Conservation (phyloP, 92 coral and sea anemone species). For the Zoanthus solanderi region DNA sequence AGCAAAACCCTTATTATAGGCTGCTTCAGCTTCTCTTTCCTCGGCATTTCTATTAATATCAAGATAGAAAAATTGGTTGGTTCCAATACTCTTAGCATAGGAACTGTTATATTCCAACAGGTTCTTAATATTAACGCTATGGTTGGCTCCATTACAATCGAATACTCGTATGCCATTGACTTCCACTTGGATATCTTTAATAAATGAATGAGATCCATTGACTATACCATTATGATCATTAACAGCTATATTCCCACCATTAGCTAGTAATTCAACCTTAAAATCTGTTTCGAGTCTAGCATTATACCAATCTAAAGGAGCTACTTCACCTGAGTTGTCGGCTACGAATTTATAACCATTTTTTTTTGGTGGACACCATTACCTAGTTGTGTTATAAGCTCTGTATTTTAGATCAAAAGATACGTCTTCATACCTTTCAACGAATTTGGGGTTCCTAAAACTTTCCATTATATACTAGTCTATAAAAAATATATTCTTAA, state of each 20-base stretch:
- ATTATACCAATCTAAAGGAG: not conserved
- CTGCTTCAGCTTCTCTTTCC: not conserved
- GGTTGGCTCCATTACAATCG: not conserved
- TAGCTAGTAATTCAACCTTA: not conserved
- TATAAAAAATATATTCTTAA: not conserved
- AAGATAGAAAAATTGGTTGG: not conserved
- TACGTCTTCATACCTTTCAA: not conserved
- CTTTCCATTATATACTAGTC: not conserved
- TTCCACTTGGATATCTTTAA: not conserved
- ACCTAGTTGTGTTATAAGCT: not conserved
- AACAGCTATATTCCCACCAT: not conserved
- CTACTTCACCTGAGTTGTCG: not conserved
- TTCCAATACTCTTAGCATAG: no score
- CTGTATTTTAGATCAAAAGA: not conserved
- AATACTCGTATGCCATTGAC: not conserved
- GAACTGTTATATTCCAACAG: not conserved
- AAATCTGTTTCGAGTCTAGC: not conserved
- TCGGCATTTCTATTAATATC: not conserved
- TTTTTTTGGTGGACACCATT: not conserved
- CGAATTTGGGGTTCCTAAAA: not conserved
- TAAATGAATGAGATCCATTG: not conserved
- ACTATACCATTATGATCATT: not conserved
- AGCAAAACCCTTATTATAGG: not conserved
- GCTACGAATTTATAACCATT: not conserved
- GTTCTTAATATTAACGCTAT: not conserved